Conservation (phyloP, 2,888 invertebrate genomes). For the Amphiduros pacificus region DNA sequence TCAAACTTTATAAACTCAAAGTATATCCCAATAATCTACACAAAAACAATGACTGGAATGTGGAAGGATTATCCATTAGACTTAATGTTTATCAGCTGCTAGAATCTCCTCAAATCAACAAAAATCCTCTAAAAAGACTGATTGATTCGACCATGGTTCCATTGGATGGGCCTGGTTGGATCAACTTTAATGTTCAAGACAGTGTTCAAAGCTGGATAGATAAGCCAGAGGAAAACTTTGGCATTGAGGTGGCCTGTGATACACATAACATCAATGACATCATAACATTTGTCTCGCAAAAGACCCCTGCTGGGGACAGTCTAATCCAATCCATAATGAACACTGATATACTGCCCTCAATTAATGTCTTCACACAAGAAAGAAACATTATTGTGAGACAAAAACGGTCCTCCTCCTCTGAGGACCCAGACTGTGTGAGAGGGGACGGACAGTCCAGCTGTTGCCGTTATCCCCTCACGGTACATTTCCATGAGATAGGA, state of each 20-base stretch:
- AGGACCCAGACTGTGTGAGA: constrained; percentile 33
- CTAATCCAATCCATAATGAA: too few relatives aligned
- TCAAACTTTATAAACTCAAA: not conserved
- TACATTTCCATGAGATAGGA: constrained; percentile 44
- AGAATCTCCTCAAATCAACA: constrained; percentile 21
- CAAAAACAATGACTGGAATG: too few relatives aligned
- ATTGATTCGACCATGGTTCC: constrained; percentile 77
- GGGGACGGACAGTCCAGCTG: constrained; percentile 43
- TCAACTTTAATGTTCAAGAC: constrained; percentile 82
- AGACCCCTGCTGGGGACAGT: too few relatives aligned
- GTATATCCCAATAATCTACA: too few relatives aligned
- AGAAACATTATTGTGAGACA: constrained; percentile 26
- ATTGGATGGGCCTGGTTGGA: constrained; percentile 60
- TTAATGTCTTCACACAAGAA: constrained; percentile 31
- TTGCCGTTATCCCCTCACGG: constrained; percentile 44
- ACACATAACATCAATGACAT: constrained; percentile 6
- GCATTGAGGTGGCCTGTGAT: constrained; percentile 62
- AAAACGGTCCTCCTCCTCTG: too few relatives aligned
- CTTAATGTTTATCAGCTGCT: not conserved
- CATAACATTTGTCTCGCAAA: not conserved
- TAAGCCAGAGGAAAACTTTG: constrained; percentile 76
- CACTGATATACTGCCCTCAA: constrained; percentile 14
- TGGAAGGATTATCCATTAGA: too few relatives aligned
- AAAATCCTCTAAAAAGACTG: constrained; percentile 68
- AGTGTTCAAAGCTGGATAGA: constrained; percentile 85